These are phyloP conservation scores for Anticlea derivata DNA, from an alignment of 2,888 invertebrate species.

Conservation along the genomic window DNA sequence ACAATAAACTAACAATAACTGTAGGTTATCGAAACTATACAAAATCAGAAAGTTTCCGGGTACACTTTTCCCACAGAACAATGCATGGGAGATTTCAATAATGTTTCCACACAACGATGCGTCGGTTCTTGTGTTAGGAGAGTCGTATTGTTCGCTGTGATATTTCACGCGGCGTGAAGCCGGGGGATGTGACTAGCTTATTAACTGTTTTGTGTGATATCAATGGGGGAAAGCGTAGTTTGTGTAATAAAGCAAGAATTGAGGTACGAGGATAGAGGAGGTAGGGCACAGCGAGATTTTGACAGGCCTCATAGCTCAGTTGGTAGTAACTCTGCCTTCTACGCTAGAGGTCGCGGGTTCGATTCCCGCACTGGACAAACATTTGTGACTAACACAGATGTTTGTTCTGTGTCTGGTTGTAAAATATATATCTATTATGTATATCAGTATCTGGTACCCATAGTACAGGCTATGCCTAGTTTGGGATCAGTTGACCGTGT, in stretches of 20 bases:
- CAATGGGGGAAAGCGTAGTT: constrained; percentile 12
- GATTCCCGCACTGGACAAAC: too few species aligned
- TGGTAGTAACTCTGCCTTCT: too few species aligned
- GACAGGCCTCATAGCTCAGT: too few species aligned
- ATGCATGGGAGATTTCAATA: constrained; percentile 53
- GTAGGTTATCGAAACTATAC: constrained; percentile 10
- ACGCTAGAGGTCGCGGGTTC: too few species aligned
- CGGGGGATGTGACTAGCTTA: constrained; percentile 26
- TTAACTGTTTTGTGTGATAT: constrained; percentile 19
- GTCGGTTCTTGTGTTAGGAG: constrained; percentile 46
- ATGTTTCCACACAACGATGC: constrained; percentile 45
- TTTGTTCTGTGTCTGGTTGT: too few species aligned
- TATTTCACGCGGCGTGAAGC: constrained; percentile 28
- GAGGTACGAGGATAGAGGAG: too few species aligned
- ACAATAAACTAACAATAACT: not conserved
- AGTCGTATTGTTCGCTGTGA: constrained; percentile 49
- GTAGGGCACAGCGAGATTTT: too few species aligned
- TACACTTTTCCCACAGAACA: constrained; percentile 55
- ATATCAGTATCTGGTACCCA: too few species aligned
- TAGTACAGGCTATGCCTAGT: too few species aligned
- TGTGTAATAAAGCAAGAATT: not conserved
- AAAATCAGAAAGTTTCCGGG: constrained; percentile 63
- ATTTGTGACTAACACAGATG: too few species aligned
- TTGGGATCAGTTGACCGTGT: too few species aligned
- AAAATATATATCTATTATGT: too few species aligned